A percentile compares a stretch with the other conserved stretches of the same genome.
phyloP scores from a whole-genome alignment of 2,797 vertebrate species.

The Pangasius larnaudii region DNA sequence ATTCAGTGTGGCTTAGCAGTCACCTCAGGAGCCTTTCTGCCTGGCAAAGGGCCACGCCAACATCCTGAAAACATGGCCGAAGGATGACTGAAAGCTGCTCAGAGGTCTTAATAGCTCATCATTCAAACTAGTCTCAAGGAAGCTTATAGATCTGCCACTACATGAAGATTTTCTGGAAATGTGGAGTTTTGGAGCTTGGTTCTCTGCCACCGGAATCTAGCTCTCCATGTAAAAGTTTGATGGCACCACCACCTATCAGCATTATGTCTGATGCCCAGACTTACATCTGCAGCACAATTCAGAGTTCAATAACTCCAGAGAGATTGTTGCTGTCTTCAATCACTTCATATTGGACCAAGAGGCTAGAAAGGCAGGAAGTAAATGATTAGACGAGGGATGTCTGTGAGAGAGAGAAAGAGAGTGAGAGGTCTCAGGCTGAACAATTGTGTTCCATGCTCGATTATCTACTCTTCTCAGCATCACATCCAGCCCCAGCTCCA shows the following conservation, averaged over 20 bases:
- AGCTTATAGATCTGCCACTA: background rate
- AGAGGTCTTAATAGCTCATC: background rate
- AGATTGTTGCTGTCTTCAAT: slow-evolving; percentile 17
- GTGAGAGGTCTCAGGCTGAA: slow-evolving; percentile 50
- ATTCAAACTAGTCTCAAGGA: background rate
- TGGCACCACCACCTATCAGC: slow-evolving; percentile 8
- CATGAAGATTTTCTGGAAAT: background rate
- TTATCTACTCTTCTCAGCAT: slow-evolving; percentile 64
- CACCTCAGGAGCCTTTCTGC: background rate
- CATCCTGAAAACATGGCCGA: slow-evolving; percentile 20
- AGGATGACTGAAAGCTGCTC: slow-evolving; percentile 20
- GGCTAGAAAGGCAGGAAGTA: background rate
- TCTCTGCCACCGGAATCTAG: background rate
- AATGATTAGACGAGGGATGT: background rate
- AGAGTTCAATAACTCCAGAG: slow-evolving; percentile 11
- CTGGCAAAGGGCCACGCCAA: background rate
- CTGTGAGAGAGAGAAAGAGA: slow-evolving; percentile 8
- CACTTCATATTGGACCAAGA: slow-evolving; percentile 12
- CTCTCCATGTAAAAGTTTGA: slow-evolving; percentile 3
- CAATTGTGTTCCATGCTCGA: slow-evolving; percentile 60
- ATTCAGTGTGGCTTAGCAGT: background rate
- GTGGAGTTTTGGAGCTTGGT: background rate
- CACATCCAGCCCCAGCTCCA: slow-evolving; percentile 59
- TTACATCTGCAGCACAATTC: background rate
- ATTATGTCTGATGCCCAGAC: slow-evolving; percentile 19